Base-by-base conservation (phyloP, 2,888 invertebrate genomes). In the Drosophila pseudotakahashii region DNA sequence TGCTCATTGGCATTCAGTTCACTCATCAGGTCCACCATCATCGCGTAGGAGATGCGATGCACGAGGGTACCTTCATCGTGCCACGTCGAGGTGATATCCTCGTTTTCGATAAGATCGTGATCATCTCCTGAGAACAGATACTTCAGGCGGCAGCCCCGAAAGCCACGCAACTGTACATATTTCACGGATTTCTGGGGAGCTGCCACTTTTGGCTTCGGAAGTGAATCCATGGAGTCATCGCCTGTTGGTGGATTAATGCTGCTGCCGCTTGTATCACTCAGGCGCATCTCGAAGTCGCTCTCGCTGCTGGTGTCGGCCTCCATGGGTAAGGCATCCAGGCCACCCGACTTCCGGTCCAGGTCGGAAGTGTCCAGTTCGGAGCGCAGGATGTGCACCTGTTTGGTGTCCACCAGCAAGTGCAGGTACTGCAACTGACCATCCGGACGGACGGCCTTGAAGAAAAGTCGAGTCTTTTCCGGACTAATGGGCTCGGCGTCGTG, bases 351-450 rank as follows among this genome's bases (percentile, higher is more conserved):
- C 1, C 42, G 26, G 9, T 39, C 19, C 34, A 11, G 34, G 7
- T 44, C 41, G 34, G 42, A 11, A 1, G 44, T 41, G 1, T 59
- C 30, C 11, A 61, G 10, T 11, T 75, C 54, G 23, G 81, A 76
- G 7, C 76, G 76, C 23, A 79, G 59, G 11, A 79, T 6, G 23
- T 75, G 74, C 30, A 76, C 1, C 9, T 59, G 60, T 0, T 32
- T 39, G 1, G 44, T 69, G 19, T 76, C 54, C 34, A 72, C 36
- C 23, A 60, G 7, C 3, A 81, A 30, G 16, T 75, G 60, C 48
- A 78, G 42, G 11, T 59, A 68, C 5, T 75, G 71, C 44, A 73
- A 11, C 42, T 79, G 81, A 0, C 79, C 81, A 45, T 79, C 77
- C 9, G 74, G 62, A 3, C 72, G 72, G 32, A 74, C 26, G 7